Evolutionary conservation across 2,797 vertebrate species (phyloP).

Genomic region (Clarias pachynema): DNA sequence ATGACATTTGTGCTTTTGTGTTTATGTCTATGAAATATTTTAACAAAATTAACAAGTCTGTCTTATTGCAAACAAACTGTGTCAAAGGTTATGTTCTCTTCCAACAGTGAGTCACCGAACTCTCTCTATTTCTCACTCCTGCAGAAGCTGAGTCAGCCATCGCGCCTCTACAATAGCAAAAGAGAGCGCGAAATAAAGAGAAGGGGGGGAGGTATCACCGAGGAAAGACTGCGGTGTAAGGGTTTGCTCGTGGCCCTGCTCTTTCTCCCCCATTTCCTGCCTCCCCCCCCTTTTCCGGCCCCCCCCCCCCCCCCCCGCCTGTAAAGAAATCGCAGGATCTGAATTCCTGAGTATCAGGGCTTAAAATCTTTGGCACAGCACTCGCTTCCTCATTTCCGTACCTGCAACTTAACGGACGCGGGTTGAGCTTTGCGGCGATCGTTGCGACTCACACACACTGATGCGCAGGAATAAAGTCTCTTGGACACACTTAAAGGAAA

Average conservation of each 20-base stretch:
- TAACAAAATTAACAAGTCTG: conserved; percentile 40
- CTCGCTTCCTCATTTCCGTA: conserved; percentile 5
- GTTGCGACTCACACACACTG: not conserved
- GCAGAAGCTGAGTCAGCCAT: conserved; percentile 23
- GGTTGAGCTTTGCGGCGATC: not conserved
- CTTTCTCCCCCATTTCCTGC: conserved; percentile 34
- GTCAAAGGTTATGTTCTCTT: conserved; percentile 57
- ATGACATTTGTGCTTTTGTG: not conserved
- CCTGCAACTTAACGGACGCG: not conserved
- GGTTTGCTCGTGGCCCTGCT: conserved; percentile 3
- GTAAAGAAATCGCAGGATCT: conserved; percentile 31
- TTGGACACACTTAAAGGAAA: not conserved
- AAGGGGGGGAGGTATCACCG: not conserved
- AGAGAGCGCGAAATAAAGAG: not conserved
- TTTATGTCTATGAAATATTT: conserved; percentile 2
- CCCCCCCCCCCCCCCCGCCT: too few species aligned
- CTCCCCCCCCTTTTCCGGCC: too few species aligned
- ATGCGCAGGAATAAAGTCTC: not conserved
- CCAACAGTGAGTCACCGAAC: conserved; percentile 56
- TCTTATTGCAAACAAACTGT: conserved; percentile 56
- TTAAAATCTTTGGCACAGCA: not conserved
- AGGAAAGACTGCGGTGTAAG: conserved; percentile 15
- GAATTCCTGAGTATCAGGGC: conserved; percentile 22
- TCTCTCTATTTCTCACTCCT: conserved; percentile 17
- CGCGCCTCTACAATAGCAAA: not conserved